Evolutionary conservation across 2,888 invertebrate species (phyloP).

Genomic region (Melinopterus prodromus): DNA sequence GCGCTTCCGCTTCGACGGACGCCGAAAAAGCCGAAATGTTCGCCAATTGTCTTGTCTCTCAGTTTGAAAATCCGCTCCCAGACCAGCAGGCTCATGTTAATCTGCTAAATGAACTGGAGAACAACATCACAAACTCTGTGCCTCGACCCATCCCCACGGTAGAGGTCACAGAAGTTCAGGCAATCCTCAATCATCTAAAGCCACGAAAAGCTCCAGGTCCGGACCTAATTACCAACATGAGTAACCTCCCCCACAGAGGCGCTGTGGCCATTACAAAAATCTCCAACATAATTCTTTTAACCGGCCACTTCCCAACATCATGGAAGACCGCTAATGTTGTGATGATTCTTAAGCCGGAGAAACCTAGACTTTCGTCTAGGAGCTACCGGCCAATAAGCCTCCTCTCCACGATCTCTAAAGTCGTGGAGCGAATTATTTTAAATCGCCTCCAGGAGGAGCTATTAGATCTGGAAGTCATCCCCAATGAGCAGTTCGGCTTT

Average conservation of each 20-base stretch:
- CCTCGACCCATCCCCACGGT: background rate
- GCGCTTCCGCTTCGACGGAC: background rate
- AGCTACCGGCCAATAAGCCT: conserved; percentile 25
- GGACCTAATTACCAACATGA: background rate
- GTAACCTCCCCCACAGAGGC: background rate
- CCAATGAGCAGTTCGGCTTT: conserved; percentile 21
- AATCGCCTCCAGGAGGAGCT: conserved; percentile 5
- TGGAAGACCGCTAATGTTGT: conserved; percentile 5
- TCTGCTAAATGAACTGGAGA: background rate
- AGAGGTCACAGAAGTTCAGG: background rate
- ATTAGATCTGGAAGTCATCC: background rate
- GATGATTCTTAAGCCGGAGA: conserved; percentile 13
- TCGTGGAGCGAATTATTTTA: conserved; percentile 9
- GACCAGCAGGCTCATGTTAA: background rate
- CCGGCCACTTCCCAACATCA: background rate
- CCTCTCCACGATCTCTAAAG: conserved; percentile 15
- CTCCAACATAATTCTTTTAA: background rate
- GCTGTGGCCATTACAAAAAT: background rate
- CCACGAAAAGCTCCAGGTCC: conserved; percentile 9
- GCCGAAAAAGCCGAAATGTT: background rate
- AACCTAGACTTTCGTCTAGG: background rate
- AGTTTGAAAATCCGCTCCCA: background rate
- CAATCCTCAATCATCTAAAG: background rate
- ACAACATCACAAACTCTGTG: background rate
- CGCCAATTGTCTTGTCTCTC: background rate